Conservation (phyloP, 2,888 invertebrate species). For the Encarsia formosa region DNA sequence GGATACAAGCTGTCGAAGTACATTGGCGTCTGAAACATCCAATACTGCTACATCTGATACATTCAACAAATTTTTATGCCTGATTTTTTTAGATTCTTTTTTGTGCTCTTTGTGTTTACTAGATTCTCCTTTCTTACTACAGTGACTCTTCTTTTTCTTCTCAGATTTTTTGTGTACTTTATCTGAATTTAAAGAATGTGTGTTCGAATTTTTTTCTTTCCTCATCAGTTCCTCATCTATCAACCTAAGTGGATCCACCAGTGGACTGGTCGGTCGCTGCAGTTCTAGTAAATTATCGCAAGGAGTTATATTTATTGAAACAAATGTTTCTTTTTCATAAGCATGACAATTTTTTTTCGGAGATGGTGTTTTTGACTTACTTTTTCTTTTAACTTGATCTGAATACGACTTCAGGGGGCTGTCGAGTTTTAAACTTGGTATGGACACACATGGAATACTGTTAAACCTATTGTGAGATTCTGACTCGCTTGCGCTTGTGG, state of each 20-base stretch:
- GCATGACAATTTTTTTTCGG: background rate
- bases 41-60: conserved; percentile 10
- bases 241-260: conserved; percentile 8
- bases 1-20: conserved; percentile 12
- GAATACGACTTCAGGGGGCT: conserved; percentile 8
- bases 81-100: conserved; percentile 12
- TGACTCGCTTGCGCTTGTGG: background rate
- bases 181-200: background rate
- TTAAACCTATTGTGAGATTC: conserved; percentile 5
- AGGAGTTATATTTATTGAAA: conserved; percentile 9
- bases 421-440: conserved; percentile 14
- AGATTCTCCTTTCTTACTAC: conserved; percentile 5
- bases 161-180: background rate
- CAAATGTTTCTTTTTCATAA: conserved; percentile 1
- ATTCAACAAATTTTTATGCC: background rate
- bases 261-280: conserved; percentile 5
- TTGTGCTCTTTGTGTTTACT: conserved; percentile 3
- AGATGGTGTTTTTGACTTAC: conserved; percentile 15
- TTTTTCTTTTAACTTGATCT: conserved; percentile 9
- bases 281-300: conserved; percentile 15
- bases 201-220: background rate
- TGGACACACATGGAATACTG: conserved; percentile 8
- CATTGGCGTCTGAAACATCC: conserved; percentile 21
- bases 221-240: conserved; percentile 8
- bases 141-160: conserved; percentile 13